Evolutionary conservation across 2,797 vertebrate species (phyloP), one percentile per base, ranked within the genome.

Genomic region (Rhinoraja longicauda): DNA sequence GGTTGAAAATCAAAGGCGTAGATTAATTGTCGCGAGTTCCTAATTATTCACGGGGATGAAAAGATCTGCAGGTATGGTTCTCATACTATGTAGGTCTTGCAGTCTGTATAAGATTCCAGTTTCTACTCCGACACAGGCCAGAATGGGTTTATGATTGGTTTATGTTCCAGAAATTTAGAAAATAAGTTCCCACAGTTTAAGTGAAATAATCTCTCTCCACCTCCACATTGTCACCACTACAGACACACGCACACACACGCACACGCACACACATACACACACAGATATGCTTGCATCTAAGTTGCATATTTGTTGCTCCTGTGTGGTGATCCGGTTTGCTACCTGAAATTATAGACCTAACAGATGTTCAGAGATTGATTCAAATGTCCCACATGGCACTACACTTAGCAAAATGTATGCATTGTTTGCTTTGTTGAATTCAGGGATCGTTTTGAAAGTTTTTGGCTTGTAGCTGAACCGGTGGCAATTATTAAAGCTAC

Each of bases 361-460:
- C 26, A 92, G 90, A 92, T 92, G 70, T 92, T 92, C 64, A 73
- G 39, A 57, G 39, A 53, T 92, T 26, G 90, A 92, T 39, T 92
- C 24, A 45, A 75, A 75, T 73, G 26, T 91, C 90, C 67, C 36
- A 91, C 32, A 53, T 92, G 90, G 39, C 26, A 73, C 12, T 45
- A 53, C 67, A 92, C 90, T 73, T 75, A 29, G 67, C 70, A 45
- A 45, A 45, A 67, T 73, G 39, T 53, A 36, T 29, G 26, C 67
- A 57, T 26, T 73, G 15, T 73, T 70, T 8, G 70, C 90, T 75
- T 19, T 73, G 70, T 45, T 45, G 39, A 73, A 53, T 92, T 92
- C 45, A 10, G 26, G 39, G 21, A 39, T 53, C 36, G n/a, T 90
- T 90, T 32, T 91, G 90, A 67, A 73, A 53, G 24, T 29, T 53